A percentile compares a stretch with the other conserved stretches of the same genome.
phyloP scores from a whole-genome alignment of 2,113 vertebrate species.

The Carettochelys insculpta region DNA sequence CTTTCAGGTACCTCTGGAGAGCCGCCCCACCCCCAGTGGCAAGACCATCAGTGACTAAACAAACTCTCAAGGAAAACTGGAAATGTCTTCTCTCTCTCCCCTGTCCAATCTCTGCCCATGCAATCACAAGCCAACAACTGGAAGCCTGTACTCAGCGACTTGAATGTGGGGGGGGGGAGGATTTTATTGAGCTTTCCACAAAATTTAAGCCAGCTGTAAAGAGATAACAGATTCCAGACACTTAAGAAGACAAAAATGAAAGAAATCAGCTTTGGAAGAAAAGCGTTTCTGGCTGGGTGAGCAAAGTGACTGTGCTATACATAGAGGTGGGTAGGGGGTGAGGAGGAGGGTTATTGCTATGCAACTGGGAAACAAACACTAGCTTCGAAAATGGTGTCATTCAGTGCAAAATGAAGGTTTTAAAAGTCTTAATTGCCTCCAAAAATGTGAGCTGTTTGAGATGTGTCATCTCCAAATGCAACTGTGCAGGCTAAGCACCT shows the following conservation, averaged over 20 bases:
- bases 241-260: neutral
- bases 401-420: neutral
- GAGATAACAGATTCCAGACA: neutral
- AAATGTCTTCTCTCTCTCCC: neutral
- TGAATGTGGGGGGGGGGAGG: neutral
- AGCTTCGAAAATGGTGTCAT: neutral
- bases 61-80: neutral
- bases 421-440: too few species aligned
- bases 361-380: neutral
- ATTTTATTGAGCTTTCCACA: neutral
- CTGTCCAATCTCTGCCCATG: neutral
- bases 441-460: neutral
- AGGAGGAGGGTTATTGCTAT: neutral
- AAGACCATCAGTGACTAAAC: neutral
- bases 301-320: neutral
- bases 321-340: neutral
- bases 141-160: neutral
- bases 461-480: too few species aligned
- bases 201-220: neutral
- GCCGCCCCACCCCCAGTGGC: too few species aligned
- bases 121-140: neutral
- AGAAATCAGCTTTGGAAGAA: neutral
- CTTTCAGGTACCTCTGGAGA: neutral
- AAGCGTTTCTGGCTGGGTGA: neutral
- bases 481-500: neutral